A percentile compares a stretch with the other conserved stretches of the same genome.
Conservation (phyloP, 1,140 invertebrate genomes). For the Thereuonema tuberculata region DNA sequence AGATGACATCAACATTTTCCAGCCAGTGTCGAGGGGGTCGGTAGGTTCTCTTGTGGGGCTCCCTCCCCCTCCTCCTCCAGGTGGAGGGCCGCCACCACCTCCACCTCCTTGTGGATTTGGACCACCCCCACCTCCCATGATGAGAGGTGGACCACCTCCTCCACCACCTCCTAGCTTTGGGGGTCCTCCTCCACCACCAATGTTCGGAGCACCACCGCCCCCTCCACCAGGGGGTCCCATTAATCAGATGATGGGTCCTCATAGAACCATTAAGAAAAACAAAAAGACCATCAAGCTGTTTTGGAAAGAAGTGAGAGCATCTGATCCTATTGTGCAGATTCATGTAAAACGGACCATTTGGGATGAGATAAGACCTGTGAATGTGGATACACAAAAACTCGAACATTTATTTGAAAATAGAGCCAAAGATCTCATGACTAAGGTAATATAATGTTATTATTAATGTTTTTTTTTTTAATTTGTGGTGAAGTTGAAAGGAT, state of each 20-base stretch:
- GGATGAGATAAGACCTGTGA: slow-evolving; percentile 74
- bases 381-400: slow-evolving; percentile 80
- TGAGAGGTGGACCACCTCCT: slow-evolving; percentile 29
- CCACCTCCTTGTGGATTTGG: slow-evolving; percentile 12
- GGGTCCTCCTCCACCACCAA: slow-evolving; percentile 33
- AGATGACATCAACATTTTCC: slow-evolving; percentile 34
- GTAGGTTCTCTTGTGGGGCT: background rate
- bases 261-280: slow-evolving; percentile 50
- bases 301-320: slow-evolving; percentile 85
- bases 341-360: slow-evolving; percentile 71
- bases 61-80: slow-evolving; percentile 25
- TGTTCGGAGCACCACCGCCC: slow-evolving; percentile 29
- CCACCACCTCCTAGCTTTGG: slow-evolving; percentile 27
- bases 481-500: too few species aligned
- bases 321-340: slow-evolving; percentile 53
- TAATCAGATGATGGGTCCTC: background rate
- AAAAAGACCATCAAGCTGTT: slow-evolving; percentile 99
- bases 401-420: slow-evolving; percentile 95
- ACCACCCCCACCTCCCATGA: slow-evolving; percentile 13
- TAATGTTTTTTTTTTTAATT: slow-evolving; percentile 2
- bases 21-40: background rate
- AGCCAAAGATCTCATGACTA: slow-evolving; percentile 85
- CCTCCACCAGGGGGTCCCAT: slow-evolving; percentile 26
- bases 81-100: slow-evolving; percentile 13
- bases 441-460: slow-evolving; percentile 43